Conservation (phyloP, 1,140 invertebrate genomes). For the Drosophila melanogaster region DNA sequence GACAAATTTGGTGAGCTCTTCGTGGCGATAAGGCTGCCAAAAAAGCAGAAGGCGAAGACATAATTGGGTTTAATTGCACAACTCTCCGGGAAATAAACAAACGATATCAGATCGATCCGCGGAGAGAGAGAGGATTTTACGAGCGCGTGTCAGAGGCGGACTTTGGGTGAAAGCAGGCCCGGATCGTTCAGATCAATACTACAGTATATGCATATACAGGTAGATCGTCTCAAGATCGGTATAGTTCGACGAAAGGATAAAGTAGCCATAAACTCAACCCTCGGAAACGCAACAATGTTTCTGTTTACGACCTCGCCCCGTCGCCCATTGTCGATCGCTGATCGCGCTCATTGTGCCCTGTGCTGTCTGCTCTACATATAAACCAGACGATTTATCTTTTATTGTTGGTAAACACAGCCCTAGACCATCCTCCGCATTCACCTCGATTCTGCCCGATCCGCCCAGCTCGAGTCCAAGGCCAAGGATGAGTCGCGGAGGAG, state of each 20-base stretch:
- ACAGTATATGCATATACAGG: constrained; percentile 14
- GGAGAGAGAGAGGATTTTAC: constrained; percentile 44
- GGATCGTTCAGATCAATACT: constrained; percentile 4
- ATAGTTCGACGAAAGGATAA: constrained; percentile 68
- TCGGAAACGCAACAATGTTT: constrained; percentile 27
- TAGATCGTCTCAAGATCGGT: constrained; percentile 12
- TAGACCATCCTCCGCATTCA: constrained; percentile 18
- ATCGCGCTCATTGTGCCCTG: constrained; percentile 58
- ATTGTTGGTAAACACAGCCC: constrained; percentile 73
- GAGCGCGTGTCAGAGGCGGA: constrained; percentile 60
- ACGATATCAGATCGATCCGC: constrained; percentile 32
- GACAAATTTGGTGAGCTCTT: constrained; percentile 32
- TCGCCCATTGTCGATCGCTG: constrained; percentile 52
- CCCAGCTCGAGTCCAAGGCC: constrained; percentile 57
- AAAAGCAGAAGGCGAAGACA: constrained; percentile 29
- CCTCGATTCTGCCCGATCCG: constrained; percentile 3
- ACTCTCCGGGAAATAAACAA: constrained; percentile 35
- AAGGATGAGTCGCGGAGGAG: constrained; percentile 67
- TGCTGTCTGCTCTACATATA: constrained; percentile 76
- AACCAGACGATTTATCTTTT: constrained; percentile 80
- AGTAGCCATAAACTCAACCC: constrained; percentile 48
- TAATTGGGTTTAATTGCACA: constrained; percentile 60
- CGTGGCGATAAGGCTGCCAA: constrained; percentile 26
- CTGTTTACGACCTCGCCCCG: constrained; percentile 50
- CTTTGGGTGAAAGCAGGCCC: constrained; percentile 31